Conservation (phyloP, 2,113 vertebrate species). For the Climacteris rufus region DNA sequence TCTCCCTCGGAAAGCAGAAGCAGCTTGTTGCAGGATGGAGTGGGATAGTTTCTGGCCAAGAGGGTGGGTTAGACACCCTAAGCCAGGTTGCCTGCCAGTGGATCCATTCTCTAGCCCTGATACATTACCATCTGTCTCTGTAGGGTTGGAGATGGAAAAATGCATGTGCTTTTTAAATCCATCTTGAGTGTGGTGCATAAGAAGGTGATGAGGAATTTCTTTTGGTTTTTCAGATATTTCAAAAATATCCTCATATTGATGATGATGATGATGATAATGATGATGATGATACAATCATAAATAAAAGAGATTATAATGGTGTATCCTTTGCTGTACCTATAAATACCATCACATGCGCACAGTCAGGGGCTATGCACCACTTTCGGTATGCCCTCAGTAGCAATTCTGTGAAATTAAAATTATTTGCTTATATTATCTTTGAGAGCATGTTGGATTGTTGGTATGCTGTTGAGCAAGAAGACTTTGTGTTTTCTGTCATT, state of each 20-base stretch:
- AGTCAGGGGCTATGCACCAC: background rate
- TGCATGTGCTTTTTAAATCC: accelerated
- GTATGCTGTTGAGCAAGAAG: background rate
- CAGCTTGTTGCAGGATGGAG: background rate
- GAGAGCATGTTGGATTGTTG: background rate
- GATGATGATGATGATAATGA: background rate
- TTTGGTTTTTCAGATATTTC: background rate
- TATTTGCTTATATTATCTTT: background rate
- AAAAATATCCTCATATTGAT: background rate
- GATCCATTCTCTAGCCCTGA: background rate
- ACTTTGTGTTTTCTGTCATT: background rate
- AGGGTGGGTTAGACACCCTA: background rate
- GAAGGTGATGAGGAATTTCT: background rate
- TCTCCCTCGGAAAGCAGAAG: background rate
- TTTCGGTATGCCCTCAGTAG: background rate
- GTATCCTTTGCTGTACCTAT: background rate
- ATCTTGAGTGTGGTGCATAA: background rate
- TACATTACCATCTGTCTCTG: background rate
- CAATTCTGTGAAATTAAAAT: background rate
- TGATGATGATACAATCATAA: too few relatives aligned
- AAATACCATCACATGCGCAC: background rate
- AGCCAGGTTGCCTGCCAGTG: background rate
- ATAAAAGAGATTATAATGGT: background rate
- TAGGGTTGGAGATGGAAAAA: background rate
- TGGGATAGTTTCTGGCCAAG: background rate